Conservation (phyloP, 2,113 vertebrate species). For the Cathartes aura region DNA sequence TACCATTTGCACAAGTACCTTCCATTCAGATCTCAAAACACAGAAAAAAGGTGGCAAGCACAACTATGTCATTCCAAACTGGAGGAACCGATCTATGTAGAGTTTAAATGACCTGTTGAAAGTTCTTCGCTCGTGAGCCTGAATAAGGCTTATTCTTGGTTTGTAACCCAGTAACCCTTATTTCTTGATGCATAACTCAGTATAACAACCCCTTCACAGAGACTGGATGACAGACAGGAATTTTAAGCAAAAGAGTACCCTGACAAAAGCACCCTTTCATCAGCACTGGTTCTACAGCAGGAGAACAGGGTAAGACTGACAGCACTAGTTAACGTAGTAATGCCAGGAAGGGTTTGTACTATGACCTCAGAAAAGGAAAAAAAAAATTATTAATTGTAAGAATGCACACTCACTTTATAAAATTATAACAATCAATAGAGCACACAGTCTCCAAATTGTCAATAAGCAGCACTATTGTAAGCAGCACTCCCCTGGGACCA, state of each 20-base stretch:
- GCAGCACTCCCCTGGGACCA: background rate
- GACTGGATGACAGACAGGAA: background rate
- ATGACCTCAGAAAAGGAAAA: background rate
- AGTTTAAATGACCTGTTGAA: background rate
- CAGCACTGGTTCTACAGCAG: background rate
- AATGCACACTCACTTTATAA: background rate
- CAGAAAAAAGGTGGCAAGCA: background rate
- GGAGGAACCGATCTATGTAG: accelerated
- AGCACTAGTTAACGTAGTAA: background rate
- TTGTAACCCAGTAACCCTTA: background rate
- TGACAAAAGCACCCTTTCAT: background rate
- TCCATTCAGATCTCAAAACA: background rate
- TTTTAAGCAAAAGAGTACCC: background rate
- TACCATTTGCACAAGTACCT: background rate
- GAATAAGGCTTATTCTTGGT: background rate
- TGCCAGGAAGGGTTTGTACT: background rate
- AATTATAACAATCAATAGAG: background rate
- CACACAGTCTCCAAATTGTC: background rate
- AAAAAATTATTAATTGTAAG: background rate
- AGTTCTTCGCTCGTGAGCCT: accelerated
- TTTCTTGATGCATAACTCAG: background rate
- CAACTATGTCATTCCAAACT: background rate
- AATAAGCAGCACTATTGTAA: background rate
- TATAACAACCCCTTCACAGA: background rate
- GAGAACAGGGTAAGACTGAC: background rate